Base-by-base conservation (phyloP, 2,113 vertebrate genomes). In the Daboia siamensis region DNA sequence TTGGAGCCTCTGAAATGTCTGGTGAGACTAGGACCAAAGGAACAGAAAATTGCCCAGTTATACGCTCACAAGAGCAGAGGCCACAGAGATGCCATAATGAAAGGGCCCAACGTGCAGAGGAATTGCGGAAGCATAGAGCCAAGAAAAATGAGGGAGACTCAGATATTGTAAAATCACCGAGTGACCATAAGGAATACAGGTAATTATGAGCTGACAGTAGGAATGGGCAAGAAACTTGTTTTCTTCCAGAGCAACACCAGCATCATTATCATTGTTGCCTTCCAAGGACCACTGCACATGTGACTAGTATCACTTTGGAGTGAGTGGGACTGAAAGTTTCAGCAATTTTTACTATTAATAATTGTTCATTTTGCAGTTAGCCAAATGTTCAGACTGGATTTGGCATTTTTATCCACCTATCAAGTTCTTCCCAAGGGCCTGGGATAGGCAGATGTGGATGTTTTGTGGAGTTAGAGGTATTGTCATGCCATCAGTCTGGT, bases 61-160 rank as follows among this genome's bases (percentile, higher is more conserved):
- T 90, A 44, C 46, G 15, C 20, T 8, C 46, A 93, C 10, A 7
- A n/a, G 74, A 59, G 11, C 88, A 48, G 20, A 92, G 91, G 24
- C 9, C 4, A 29, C 54, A 90, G n/a, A 10, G 26, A 21, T 52
- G 56, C 7, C 55, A 0, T 13, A 69, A 51, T 51, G 26, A 4
- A n/a, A 39, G 46, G 7, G 8, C 2, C 4, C 24, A 54, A n/a
- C 15, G 0, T 20, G 17, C n/a, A 6, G 44, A 85, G 48, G 55
- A 86, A 59, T 23, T n/a, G 12, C 21, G 24, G 29, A 92, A 90
- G 23, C 46, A 4, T 15, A 46, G 13, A 15, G 7, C 46, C 80
- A 90, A 90, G 92, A 92, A 64, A 59, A 93, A 93, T n/a, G 92
- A 46, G 44, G 92, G 92, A 29, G 92, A 93, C n/a, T 80, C 92